These are phyloP conservation scores for Stigmatopora nigra DNA, from an alignment of 2,113 vertebrate genomes.

Conservation along the genomic window DNA sequence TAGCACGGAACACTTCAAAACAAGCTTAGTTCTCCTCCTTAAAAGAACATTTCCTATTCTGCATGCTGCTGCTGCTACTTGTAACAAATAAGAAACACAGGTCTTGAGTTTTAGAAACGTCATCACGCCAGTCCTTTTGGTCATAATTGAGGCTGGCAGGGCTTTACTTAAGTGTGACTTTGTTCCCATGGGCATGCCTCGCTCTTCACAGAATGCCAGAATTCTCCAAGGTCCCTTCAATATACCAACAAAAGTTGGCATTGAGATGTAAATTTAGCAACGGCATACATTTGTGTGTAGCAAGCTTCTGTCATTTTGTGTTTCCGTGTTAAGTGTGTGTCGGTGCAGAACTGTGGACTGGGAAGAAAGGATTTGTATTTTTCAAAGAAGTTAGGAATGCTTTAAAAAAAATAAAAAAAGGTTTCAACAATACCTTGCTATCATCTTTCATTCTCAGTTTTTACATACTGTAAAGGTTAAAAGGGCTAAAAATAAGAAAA, in stretches of 20 bases:
- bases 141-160: constrained; percentile 64
- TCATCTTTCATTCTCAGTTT: constrained; percentile 23
- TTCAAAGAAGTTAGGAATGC: constrained; percentile 58
- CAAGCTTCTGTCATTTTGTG: constrained; percentile 45
- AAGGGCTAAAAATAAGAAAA: neutral
- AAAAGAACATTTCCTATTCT: constrained; percentile 16
- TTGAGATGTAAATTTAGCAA: constrained; percentile 70
- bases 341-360: neutral
- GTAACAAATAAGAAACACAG: constrained; percentile 36
- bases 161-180: constrained; percentile 64
- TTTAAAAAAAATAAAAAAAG: constrained; percentile 58
- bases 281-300: constrained; percentile 56
- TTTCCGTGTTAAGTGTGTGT: neutral
- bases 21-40: constrained; percentile 17
- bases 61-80: neutral
- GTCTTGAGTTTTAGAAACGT: constrained; percentile 41
- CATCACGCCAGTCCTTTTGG: constrained; percentile 51
- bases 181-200: constrained; percentile 55
- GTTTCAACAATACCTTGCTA: constrained; percentile 25
- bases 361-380: constrained; percentile 20
- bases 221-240: constrained; percentile 70
- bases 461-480: neutral
- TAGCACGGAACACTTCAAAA: constrained; percentile 10
- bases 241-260: constrained; percentile 69
- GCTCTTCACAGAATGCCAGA: constrained; percentile 57